These are phyloP conservation scores for Hesperophylax magnus DNA, from an alignment of 1,140 invertebrate species.

Conservation along the genomic window DNA sequence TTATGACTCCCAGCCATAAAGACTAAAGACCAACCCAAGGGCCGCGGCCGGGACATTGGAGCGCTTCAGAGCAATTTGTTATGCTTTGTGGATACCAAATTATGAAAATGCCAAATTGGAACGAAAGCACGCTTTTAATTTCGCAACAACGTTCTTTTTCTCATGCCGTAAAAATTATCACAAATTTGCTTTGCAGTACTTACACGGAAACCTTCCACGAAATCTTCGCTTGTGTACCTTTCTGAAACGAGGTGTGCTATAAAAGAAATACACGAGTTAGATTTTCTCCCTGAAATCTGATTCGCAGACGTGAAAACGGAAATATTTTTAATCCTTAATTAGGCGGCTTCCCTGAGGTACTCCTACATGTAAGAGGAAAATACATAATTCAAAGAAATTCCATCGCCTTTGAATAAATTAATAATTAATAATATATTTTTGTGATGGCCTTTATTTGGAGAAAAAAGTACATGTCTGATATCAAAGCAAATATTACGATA, in stretches of 20 bases:
- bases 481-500: background rate
- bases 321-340: too few species aligned
- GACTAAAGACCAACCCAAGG: background rate
- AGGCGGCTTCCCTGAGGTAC: too few species aligned
- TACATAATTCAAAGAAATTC: background rate
- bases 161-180: too few species aligned
- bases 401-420: background rate
- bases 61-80: background rate
- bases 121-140: background rate
- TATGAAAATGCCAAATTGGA: background rate
- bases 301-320: too few species aligned
- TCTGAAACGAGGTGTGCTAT: too few species aligned
- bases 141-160: background rate
- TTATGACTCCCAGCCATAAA: conserved; percentile 8
- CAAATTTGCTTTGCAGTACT: too few species aligned
- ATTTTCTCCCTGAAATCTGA: too few species aligned
- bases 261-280: too few species aligned
- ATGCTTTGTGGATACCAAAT: conserved; percentile 14
- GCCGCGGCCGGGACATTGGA: background rate
- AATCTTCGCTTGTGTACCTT: too few species aligned
- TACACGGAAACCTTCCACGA: too few species aligned
- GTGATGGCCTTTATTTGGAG: background rate
- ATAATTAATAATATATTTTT: background rate
- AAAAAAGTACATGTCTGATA: background rate
- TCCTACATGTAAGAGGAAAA: too few species aligned